phyloP scores from a whole-genome alignment of 2,113 vertebrate species.

The Poecile atricapillus region DNA sequence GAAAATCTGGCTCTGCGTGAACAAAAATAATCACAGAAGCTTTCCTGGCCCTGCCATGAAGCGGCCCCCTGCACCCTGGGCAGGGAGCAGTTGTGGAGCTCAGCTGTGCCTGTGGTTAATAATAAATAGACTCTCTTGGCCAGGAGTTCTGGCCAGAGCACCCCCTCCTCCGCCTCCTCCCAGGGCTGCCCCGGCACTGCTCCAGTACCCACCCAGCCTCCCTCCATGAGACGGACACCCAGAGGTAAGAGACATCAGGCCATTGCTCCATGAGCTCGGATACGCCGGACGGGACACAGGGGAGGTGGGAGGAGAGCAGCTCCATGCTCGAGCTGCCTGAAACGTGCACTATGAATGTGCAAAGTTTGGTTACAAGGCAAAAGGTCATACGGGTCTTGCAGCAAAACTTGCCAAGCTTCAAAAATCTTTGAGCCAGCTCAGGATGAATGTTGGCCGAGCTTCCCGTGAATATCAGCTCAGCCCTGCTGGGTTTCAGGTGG shows the following conservation, averaged over 20 bases:
- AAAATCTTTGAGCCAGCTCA: not conserved
- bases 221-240: not conserved
- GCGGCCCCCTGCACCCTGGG: not conserved
- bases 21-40: not conserved
- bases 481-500: not conserved
- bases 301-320: not conserved
- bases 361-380: not conserved
- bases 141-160: not conserved
- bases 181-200: not conserved
- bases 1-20: not conserved
- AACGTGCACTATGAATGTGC: not conserved
- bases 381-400: not conserved
- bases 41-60: not conserved
- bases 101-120: constrained; percentile 61
- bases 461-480: not conserved
- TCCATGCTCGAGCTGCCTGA: not conserved
- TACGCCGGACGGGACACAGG: not conserved
- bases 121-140: constrained; percentile 25
- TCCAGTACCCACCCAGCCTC: not conserved
- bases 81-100: not conserved
- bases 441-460: not conserved
- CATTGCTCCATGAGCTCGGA: not conserved
- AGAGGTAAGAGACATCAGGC: constrained; percentile 52
- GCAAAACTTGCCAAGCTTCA: not conserved
- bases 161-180: not conserved